These are phyloP conservation scores for Xiphorhynchus erythropygius DNA, from an alignment of 2,797 vertebrate species.

Conservation along the genomic window DNA sequence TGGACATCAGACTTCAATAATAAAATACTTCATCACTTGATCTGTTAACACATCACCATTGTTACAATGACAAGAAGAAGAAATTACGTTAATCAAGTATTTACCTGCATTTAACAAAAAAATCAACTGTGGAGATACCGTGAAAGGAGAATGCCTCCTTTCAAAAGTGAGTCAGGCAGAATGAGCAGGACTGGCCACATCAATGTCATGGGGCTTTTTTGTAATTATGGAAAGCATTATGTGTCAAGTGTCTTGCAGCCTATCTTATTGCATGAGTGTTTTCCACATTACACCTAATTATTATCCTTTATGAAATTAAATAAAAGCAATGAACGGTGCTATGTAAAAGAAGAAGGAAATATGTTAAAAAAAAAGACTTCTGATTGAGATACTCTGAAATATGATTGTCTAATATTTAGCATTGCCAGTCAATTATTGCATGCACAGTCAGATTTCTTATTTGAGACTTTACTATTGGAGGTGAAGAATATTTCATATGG, in stretches of 20 bases:
- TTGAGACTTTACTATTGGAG: background rate
- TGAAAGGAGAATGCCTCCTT: background rate
- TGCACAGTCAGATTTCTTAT: background rate
- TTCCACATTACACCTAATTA: background rate
- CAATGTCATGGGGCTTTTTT: fast-evolving
- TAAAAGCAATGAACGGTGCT: background rate
- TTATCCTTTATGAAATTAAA: background rate
- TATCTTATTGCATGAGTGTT: background rate
- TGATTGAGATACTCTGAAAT: background rate
- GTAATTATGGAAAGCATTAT: background rate
- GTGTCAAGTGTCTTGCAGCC: background rate
- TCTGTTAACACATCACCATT: background rate
- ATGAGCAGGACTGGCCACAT: background rate
- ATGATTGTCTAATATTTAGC: background rate
- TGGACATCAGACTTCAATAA: background rate
- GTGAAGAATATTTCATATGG: background rate
- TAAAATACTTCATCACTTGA: background rate
- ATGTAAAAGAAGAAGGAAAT: background rate
- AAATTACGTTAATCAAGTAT: background rate
- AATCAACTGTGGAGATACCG: background rate
- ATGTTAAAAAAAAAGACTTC: background rate
- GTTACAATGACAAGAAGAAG: background rate
- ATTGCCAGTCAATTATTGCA: background rate
- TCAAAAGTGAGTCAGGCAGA: background rate
- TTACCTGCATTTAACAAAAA: background rate